phyloP scores from a whole-genome alignment of 1,140 invertebrate species.

The Ooceraea biroi region DNA sequence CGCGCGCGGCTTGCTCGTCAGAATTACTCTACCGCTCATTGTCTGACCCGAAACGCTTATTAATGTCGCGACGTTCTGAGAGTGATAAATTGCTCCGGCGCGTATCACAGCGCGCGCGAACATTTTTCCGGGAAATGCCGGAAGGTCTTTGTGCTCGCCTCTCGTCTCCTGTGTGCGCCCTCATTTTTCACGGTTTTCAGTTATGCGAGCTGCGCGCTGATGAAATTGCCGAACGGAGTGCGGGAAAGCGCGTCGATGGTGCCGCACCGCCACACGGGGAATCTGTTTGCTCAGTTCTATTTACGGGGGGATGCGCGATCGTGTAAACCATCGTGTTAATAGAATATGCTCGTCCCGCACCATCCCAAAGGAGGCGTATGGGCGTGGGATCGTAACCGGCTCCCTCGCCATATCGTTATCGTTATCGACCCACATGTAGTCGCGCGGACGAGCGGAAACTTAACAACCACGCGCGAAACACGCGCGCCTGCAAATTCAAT shows the following conservation, averaged over 20 bases:
- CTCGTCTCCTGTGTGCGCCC: slow-evolving; percentile 1
- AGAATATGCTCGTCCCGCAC: slow-evolving; percentile 72
- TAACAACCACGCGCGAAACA: slow-evolving; percentile 18
- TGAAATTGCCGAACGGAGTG: slow-evolving; percentile 66
- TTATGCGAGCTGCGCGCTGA: slow-evolving; percentile 51
- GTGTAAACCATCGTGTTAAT: slow-evolving; percentile 75
- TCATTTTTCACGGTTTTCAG: slow-evolving; percentile 52
- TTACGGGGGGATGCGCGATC: slow-evolving; percentile 66
- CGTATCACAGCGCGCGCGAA: slow-evolving; percentile 60
- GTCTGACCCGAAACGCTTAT: slow-evolving; percentile 61
- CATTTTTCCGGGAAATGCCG: slow-evolving; percentile 61
- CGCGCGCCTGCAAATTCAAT: slow-evolving; percentile 31
- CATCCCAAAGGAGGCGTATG: slow-evolving; percentile 65
- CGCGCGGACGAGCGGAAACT: background rate
- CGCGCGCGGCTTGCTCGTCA: slow-evolving; percentile 45
- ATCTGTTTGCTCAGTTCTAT: slow-evolving; percentile 75
- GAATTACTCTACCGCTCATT: slow-evolving; percentile 59
- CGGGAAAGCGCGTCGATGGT: slow-evolving; percentile 17
- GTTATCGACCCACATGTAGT: slow-evolving; percentile 37
- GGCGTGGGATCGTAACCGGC: slow-evolving; percentile 59
- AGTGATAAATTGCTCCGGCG: slow-evolving; percentile 54
- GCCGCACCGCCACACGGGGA: slow-evolving; percentile 31
- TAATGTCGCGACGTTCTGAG: slow-evolving; percentile 62
- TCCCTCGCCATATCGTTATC: slow-evolving; percentile 70
- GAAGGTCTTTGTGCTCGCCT: slow-evolving; percentile 52